Evolutionary conservation across 2,113 vertebrate species (phyloP), one percentile per base, ranked within the genome.

Genomic region (Phrynocephalus versicolor): DNA sequence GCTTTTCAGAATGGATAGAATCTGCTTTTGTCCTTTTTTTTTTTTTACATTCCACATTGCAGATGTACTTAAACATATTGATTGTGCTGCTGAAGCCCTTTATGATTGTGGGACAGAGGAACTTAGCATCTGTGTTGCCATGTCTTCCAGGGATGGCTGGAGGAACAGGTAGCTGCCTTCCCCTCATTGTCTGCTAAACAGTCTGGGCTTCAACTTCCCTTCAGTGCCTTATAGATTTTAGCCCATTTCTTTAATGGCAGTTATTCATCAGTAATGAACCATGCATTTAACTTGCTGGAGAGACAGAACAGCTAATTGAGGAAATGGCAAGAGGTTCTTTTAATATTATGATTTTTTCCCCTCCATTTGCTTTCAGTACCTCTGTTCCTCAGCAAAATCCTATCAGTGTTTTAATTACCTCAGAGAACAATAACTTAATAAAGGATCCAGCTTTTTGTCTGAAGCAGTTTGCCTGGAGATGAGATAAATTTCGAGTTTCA

Each of bases 351-450:
- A 87, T 92, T 93, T 51, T 94, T 93, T 89, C 86, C n/a, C n/a
- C 81, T 91, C 90, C 92, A 87, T 92, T 94, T 94, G 74, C 82
- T 90, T 93, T 92, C 90, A 91, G 78, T 89, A 87, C 58, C 55
- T 93, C 88, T 83, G 71, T 79, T 92, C 39, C 88, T 91, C 86
- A n/a, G 37, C 90, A 88, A 94, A 87, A 84, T 89, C 85, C 91
- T 87, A 87, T 90, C 90, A 25, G 89, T 92, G 85, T 86, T 95
- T 93, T 94, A 94, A 93, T 93, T 93, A 93, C 93, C 91, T 93
- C 73, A 82, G 92, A 93, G 92, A 92, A 90, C 84, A 93, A 92
- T 92, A 92, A 88, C 87, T 88, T 58, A 67, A 70, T 69, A 88
- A 87, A 90, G 62, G 65, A 82, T 74, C 39, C 85, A 64, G 45